phyloP scores from a whole-genome alignment of 2,113 vertebrate genomes.

The Mormyrus iriodes region DNA sequence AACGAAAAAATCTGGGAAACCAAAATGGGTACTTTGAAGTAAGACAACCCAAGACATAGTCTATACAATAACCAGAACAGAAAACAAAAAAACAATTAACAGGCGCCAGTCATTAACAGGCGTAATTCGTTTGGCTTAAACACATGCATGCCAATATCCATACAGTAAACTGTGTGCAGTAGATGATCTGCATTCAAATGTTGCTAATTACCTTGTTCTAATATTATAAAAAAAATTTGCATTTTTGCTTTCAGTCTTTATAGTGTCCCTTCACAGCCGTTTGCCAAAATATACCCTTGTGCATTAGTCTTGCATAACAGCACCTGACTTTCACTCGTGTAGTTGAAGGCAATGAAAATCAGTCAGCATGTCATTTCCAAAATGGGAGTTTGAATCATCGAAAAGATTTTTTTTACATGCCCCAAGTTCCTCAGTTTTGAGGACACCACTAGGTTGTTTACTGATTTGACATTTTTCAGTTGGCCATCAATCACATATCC shows the following conservation, averaged over 20 bases:
- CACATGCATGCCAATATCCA: background rate
- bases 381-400: conserved; percentile 2
- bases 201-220: background rate
- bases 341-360: background rate
- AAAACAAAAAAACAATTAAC: background rate
- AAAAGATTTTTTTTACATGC: background rate
- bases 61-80: background rate
- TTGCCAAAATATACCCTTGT: background rate
- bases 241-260: background rate
- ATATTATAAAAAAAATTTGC: background rate
- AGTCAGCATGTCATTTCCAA: background rate
- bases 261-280: background rate
- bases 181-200: background rate
- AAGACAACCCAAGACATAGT: background rate
- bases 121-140: background rate
- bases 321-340: background rate
- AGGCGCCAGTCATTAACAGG: background rate
- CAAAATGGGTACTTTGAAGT: background rate
- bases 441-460: background rate
- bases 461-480: conserved; percentile 7
- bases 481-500: background rate
- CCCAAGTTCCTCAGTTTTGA: background rate
- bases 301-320: background rate
- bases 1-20: background rate
- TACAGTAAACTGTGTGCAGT: background rate